Conservation (phyloP, 2,797 vertebrate species). For the Alosa sapidissima region DNA sequence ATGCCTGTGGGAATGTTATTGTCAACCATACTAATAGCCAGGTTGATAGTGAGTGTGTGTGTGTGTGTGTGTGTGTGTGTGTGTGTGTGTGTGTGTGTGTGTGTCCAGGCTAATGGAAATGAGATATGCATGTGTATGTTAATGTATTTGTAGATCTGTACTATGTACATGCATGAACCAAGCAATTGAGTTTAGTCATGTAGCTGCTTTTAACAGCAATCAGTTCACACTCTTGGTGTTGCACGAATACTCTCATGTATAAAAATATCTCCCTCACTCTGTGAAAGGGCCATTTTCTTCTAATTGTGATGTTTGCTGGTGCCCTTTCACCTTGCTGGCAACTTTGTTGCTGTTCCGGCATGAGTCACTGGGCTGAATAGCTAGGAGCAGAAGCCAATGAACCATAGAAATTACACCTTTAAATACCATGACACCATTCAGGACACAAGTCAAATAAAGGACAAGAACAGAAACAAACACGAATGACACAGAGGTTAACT, state of each 20-base stretch:
- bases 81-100: background rate
- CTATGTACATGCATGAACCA: background rate
- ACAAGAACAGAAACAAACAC: background rate
- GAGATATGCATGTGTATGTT: background rate
- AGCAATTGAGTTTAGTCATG: background rate
- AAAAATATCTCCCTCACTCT: background rate
- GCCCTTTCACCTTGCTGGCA: conserved; percentile 4
- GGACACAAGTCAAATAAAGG: background rate
- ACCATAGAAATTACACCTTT: conserved; percentile 25
- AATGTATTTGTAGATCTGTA: background rate
- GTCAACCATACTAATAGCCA: background rate
- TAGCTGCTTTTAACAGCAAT: background rate
- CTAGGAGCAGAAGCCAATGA: background rate
- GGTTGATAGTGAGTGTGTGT: background rate
- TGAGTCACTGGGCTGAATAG: conserved; percentile 26
- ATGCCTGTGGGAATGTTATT: background rate
- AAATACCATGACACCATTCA: conserved; percentile 36
- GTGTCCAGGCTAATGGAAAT: background rate
- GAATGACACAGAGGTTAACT: background rate
- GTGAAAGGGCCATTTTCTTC: background rate
- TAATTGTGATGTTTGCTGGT: background rate
- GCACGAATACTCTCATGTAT: background rate
- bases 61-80: background rate
- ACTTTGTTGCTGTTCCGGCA: conserved; percentile 12
- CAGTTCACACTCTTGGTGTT: background rate